Evolutionary conservation across 2,797 vertebrate genomes (phyloP).

Genomic region (Sus cebifrons): DNA sequence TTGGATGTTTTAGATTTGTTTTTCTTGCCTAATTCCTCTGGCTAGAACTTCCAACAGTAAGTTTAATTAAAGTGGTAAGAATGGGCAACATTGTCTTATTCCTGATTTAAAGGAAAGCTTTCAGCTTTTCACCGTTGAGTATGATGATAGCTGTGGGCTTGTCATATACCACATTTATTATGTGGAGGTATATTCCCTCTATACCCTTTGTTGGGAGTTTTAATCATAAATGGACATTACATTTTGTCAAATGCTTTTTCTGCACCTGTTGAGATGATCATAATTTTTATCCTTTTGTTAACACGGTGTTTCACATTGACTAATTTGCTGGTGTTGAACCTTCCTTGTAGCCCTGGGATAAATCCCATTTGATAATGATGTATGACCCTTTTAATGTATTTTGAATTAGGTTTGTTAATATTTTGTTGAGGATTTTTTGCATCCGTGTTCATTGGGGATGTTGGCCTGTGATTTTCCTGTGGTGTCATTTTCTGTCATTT

Average conservation of each 20-base stretch:
- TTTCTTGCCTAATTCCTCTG: background rate
- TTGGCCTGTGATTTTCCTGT: background rate
- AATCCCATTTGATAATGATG: background rate
- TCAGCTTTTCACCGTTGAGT: background rate
- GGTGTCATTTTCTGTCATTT: background rate
- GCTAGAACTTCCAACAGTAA: background rate
- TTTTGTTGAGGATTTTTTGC: background rate
- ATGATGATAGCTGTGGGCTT: background rate
- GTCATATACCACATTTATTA: background rate
- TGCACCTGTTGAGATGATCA: background rate
- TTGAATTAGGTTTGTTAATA: constrained; percentile 13
- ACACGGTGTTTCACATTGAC: background rate
- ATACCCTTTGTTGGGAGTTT: background rate
- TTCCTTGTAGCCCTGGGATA: background rate
- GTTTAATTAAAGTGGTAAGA: background rate
- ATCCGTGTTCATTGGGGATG: background rate
- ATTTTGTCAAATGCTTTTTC: background rate
- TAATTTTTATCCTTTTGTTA: background rate
- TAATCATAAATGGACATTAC: background rate
- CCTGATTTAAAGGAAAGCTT: background rate
- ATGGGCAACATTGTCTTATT: background rate
- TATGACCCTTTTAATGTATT: background rate
- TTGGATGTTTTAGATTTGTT: constrained; percentile 5
- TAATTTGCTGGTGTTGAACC: background rate
- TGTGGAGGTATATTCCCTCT: background rate